Base-by-base conservation (phyloP, 2,888 invertebrate species). In the Diachrysia chrysitis region DNA sequence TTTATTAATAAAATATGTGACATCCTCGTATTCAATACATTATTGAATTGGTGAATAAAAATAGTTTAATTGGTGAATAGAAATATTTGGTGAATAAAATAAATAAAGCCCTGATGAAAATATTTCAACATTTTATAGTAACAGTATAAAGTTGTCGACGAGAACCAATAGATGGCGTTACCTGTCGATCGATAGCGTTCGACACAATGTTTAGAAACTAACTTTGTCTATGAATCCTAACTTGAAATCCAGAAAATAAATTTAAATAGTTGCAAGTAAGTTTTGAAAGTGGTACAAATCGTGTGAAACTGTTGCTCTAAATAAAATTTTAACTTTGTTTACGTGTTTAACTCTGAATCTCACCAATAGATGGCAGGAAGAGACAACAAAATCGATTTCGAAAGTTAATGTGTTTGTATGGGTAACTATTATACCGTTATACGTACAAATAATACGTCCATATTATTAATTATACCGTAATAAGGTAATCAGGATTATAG, bases 321-420 rank as follows among this genome's bases (percentile, higher is more conserved):
- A 54, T 6, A 9, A 25, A 32, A 32, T 35, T 58, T 2, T 48
- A 25, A 37, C 23, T 42, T 80, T 82, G 78, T 81, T 82, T 81
- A 81, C 75, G 37, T 61, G 46, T 69, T 51, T 73, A 71, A 67
- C 75, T 70, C n/a, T 0, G 2, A 0, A 9, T 14, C 10, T 23
- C 7, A 5, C 7, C 9, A 56, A 63, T 42, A 82, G 81, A 82
- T 82, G 81, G 83, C 81, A 32, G 25, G 25, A 58, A 14, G 0
- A 7, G 51, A 48, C 23, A 14, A 16, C 19, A 54, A 63, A 74
- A 55, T 63, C 59, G 57, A 66, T 54, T 35, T 37, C 51, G 3
- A 14, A 37, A 37, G 16, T 16, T 16, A 14, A n/a, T n/a, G n/a
- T n/a, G n/a, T n/a, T n/a, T n/a, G n/a, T n/a, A n/a, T n/a, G 0